Evolutionary conservation across 2,113 vertebrate species (phyloP).

Genomic region (Oceanites oceanicus): DNA sequence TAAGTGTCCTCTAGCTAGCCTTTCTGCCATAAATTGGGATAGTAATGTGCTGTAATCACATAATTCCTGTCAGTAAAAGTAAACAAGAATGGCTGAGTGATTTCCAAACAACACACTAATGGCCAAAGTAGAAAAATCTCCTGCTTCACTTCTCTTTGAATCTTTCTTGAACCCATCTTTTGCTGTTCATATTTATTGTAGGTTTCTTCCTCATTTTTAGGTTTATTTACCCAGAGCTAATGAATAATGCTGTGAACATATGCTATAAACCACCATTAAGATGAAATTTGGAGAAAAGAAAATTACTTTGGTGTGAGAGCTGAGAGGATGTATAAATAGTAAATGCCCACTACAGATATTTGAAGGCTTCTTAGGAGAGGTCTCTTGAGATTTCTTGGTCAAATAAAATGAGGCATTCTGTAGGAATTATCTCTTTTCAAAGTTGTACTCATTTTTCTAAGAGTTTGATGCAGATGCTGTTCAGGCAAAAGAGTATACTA

Average conservation of each 20-base stretch:
- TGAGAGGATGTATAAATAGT: constrained; percentile 21
- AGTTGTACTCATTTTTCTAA: background rate
- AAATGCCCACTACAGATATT: constrained; percentile 39
- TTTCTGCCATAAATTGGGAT: constrained; percentile 27
- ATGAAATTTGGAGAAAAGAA: constrained; percentile 57
- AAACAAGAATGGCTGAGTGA: constrained; percentile 60
- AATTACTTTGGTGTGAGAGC: constrained; percentile 46
- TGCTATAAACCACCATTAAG: constrained; percentile 63
- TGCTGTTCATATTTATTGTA: constrained; percentile 33
- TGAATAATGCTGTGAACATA: constrained; percentile 51
- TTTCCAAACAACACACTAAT: constrained; percentile 55
- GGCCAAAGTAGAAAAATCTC: background rate
- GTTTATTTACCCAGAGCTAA: constrained; percentile 64
- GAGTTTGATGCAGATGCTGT: constrained; percentile 24
- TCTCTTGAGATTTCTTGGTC: constrained; percentile 6
- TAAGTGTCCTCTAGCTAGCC: constrained; percentile 29
- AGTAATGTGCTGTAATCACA: constrained; percentile 56
- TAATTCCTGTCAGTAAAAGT: constrained; percentile 64
- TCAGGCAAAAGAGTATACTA: background rate
- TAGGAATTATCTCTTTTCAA: background rate
- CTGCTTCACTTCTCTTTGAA: background rate
- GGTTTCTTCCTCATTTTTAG: constrained; percentile 32
- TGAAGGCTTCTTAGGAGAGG: constrained; percentile 40
- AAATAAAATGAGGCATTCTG: constrained; percentile 17
- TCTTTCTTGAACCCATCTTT: constrained; percentile 17